Evolutionary conservation across 2,113 vertebrate species (phyloP), one percentile per base, ranked within the genome.

Genomic region (Antidorcas marsupialis): DNA sequence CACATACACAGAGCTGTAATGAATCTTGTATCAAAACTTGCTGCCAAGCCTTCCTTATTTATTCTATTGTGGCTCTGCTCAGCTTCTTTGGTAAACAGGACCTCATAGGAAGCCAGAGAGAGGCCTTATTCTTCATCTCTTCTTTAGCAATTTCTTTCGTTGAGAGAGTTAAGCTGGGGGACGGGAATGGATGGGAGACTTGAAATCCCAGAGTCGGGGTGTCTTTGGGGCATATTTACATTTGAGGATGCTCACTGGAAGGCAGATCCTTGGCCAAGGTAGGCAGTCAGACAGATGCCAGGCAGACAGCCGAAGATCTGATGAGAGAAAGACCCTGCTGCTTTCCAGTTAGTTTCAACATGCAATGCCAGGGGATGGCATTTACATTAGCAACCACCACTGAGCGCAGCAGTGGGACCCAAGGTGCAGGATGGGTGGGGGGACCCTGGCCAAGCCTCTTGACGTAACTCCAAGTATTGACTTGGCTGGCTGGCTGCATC

Each of bases 11-110:
- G 91, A 84, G 57, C 71, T 89, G 43, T 64, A n/a, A 67, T 84
- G 57, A 96, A 94, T 93, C 96, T 55, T 93, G 47, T 33, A 95
- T 95, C 91, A 89, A 88, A 94, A 97, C 86, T 52, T 57, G 57
- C 93, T 84, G 87, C 62, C 78, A 91, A 81, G 62, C 1, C 50
- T 88, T 55, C 67, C 45, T 96, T 81, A 39, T 57, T 82, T 91
- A 87, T 89, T 95, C 96, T 89, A 47, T 33, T 87, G 84, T 83
- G 94, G 39, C 45, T 89, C 15, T 81, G 85, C 85, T 79, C 21
- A 39, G 57, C 57, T 71, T 85, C 76, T 71, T 81, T 4, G 2
- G 28, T 55, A 43, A 60, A 89, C 23, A 89, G 92, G 90, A 50
- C 39, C 57, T 62, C 28, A 7, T 0, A 28, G 90, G 64, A 71